Conservation (phyloP, 2,888 invertebrate genomes). For the Laspeyria flexula region DNA sequence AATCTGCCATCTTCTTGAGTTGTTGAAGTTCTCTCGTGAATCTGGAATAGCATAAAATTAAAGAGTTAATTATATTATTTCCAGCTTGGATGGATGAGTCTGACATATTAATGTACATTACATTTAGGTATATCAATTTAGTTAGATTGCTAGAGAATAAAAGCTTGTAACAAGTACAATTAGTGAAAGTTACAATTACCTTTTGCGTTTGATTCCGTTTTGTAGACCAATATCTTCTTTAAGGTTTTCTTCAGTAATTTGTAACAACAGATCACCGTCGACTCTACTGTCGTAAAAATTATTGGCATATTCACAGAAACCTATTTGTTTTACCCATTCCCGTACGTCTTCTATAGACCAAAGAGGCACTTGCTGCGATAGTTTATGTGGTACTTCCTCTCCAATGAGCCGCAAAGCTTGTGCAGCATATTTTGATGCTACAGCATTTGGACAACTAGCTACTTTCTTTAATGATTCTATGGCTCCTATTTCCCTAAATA, state of each 20-base stretch:
- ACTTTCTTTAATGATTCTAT: slow-evolving; percentile 98
- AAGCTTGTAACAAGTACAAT: no score
- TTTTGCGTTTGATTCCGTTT: slow-evolving; percentile 96
- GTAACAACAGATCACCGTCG: slow-evolving; percentile 97
- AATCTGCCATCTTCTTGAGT: slow-evolving; percentile 98
- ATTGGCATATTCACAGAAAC: slow-evolving; percentile 93
- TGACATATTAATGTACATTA: background rate
- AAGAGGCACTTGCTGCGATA: slow-evolving; percentile 98
- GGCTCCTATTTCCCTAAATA: slow-evolving; percentile 97
- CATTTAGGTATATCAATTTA: no score
- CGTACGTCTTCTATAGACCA: slow-evolving; percentile 99
- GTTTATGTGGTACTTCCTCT: slow-evolving; percentile 98
- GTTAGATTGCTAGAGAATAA: no score
- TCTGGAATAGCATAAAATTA: slow-evolving; percentile 70
- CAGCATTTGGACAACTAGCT: slow-evolving; percentile 98
- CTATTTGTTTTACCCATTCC: slow-evolving; percentile 99
- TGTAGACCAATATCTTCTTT: slow-evolving; percentile 96
- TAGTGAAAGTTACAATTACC: slow-evolving; percentile 77
- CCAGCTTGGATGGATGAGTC: background rate
- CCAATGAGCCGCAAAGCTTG: slow-evolving; percentile 96
- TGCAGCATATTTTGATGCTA: slow-evolving; percentile 98
- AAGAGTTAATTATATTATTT: background rate
- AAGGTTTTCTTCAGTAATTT: slow-evolving; percentile 96
- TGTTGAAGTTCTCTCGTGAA: slow-evolving; percentile 97
- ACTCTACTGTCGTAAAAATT: slow-evolving; percentile 97